Conservation (phyloP, 2,797 vertebrate species). For the Naso thynnoides region DNA sequence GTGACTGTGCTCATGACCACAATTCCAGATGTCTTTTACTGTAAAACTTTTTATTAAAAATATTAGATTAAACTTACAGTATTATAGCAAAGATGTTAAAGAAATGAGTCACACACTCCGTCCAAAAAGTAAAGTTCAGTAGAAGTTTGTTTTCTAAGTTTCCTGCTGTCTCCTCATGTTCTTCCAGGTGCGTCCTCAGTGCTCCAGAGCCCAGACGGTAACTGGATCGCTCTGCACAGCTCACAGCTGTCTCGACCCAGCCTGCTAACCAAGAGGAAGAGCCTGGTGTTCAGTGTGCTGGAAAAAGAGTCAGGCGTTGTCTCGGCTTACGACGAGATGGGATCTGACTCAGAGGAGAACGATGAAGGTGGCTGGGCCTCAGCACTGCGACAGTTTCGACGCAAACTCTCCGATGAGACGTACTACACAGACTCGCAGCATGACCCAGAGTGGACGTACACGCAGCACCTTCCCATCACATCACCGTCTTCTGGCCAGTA, state of each 20-base stretch:
- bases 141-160: not conserved
- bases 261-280: slow-evolving; percentile 93
- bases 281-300: slow-evolving; percentile 89
- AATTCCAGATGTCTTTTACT: too few species aligned
- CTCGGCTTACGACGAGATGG: slow-evolving; percentile 94
- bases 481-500: slow-evolving; percentile 89
- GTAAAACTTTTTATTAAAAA: too few species aligned
- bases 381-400: slow-evolving; percentile 76
- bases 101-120: not conserved
- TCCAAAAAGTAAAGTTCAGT: not conserved
- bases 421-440: slow-evolving; percentile 86
- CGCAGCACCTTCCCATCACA: slow-evolving; percentile 84
- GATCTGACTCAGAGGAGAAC: slow-evolving; percentile 90
- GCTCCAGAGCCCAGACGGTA: slow-evolving; percentile 94
- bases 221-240: slow-evolving; percentile 94
- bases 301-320: slow-evolving; percentile 91
- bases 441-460: slow-evolving; percentile 85
- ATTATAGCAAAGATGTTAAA: not conserved
- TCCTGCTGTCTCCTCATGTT: slow-evolving; percentile 15
- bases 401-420: slow-evolving; percentile 84
- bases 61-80: too few species aligned
- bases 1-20: too few species aligned
- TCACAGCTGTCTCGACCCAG: slow-evolving; percentile 85
- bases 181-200: slow-evolving; percentile 86
- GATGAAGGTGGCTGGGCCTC: slow-evolving; percentile 86